These are phyloP conservation scores for Lepidocyrtoides sp. DNA, from an alignment of 2,888 invertebrate genomes.

Conservation along the genomic window DNA sequence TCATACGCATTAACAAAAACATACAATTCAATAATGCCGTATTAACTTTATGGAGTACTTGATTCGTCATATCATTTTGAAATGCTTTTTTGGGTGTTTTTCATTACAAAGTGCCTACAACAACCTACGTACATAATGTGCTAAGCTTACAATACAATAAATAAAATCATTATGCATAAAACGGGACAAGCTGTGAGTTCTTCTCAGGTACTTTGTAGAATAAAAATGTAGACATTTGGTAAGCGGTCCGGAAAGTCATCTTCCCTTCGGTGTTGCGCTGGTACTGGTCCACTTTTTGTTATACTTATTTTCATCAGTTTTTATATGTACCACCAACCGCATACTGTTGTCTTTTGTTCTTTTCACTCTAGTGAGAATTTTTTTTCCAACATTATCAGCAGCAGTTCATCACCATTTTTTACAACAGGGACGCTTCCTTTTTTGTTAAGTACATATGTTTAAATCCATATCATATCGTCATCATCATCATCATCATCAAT, in stretches of 20 bases:
- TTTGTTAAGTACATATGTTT: slow-evolving; percentile 14
- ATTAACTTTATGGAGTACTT: slow-evolving; percentile 25
- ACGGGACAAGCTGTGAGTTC: slow-evolving; percentile 22
- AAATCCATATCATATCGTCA: slow-evolving; percentile 22
- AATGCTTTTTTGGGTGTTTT: slow-evolving; percentile 57
- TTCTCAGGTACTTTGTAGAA: slow-evolving; percentile 1
- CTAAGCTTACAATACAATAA: too few relatives aligned
- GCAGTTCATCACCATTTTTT: slow-evolving; percentile 44
- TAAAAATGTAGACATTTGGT: slow-evolving; percentile 75
- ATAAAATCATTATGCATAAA: background rate
- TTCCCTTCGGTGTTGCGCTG: slow-evolving; percentile 57
- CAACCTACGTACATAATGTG: too few relatives aligned
- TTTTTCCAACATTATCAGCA: slow-evolving; percentile 38
- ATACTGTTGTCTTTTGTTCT: background rate
- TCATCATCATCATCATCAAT: slow-evolving; percentile 39
- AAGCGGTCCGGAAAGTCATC: slow-evolving; percentile 74
- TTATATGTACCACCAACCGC: too few relatives aligned
- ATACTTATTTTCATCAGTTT: slow-evolving; percentile 22
- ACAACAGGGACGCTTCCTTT: slow-evolving; percentile 5
- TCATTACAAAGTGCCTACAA: too few relatives aligned
- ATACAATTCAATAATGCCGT: slow-evolving; percentile 43
- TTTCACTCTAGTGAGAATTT: background rate
- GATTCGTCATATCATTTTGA: slow-evolving; percentile 23
- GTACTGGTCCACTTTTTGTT: slow-evolving; percentile 41
- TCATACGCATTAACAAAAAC: slow-evolving; percentile 32